phyloP scores from a whole-genome alignment of 1,140 invertebrate species.

The Euwallacea fornicatus region DNA sequence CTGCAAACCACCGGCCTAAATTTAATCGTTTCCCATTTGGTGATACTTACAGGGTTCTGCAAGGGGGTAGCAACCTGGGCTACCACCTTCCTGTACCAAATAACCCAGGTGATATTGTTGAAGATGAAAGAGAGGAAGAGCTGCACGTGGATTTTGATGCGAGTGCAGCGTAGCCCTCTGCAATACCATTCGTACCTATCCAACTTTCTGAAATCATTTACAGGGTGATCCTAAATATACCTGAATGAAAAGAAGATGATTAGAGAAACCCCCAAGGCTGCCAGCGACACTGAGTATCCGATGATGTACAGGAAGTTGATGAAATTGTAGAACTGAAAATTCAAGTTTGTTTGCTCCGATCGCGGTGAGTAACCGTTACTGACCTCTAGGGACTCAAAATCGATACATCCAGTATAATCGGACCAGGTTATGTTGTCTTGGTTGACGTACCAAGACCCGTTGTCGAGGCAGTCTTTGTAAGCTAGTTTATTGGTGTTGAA shows the following conservation, averaged over 20 bases:
- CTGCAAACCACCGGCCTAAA: neutral
- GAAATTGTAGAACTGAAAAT: constrained; percentile 42
- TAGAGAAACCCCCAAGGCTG: constrained; percentile 45
- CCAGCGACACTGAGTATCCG: constrained; percentile 48
- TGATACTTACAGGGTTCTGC: constrained; percentile 56
- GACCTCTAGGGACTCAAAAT: constrained; percentile 67
- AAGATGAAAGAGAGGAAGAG: constrained; percentile 87
- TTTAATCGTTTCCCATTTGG: neutral
- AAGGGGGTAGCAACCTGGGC: constrained; percentile 55
- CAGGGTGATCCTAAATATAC: constrained; percentile 35
- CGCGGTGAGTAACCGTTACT: neutral
- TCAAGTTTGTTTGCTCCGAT: neutral
- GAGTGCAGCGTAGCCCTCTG: constrained; percentile 71
- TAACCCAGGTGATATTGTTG: constrained; percentile 69
- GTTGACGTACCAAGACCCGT: constrained; percentile 48
- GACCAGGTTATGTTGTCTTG: constrained; percentile 61
- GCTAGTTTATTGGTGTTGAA: constrained; percentile 53
- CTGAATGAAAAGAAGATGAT: constrained; percentile 47
- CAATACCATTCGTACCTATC: constrained; percentile 20
- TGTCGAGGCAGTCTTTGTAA: constrained; percentile 47
- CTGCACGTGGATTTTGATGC: constrained; percentile 91
- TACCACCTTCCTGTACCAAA: constrained; percentile 64
- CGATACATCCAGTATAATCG: constrained; percentile 81
- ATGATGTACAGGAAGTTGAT: constrained; percentile 48
- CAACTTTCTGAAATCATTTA: too few relatives aligned